Evolutionary conservation across 2,797 vertebrate genomes (phyloP), one percentile per base, ranked within the genome.

Genomic region (Mustela erminea): DNA sequence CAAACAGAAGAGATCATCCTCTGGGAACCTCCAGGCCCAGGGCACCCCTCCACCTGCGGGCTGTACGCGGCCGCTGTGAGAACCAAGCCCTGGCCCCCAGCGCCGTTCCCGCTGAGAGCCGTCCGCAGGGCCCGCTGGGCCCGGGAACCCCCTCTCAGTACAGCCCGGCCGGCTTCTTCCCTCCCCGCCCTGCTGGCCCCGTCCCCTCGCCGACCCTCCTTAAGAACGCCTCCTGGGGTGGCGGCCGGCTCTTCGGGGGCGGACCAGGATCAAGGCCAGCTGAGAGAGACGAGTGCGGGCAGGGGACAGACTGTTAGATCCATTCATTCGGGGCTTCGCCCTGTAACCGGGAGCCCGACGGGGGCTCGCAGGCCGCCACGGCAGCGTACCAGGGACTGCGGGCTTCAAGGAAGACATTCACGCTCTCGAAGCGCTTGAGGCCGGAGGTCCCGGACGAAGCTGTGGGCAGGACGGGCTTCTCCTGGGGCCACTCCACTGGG

Each of bases 71-170:
- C 60, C 49, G 49, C 13, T 17, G 14, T 4, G 4, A 17, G 49
- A 15, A 52, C 49, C 49, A 52, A 52, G 14, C 49, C 49, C 15
- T 52, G 14, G 49, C 5, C 49, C 49, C 49, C 49, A 52, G 49
- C 49, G 14, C 15, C 1, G 14, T 17, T 5, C 15, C 5, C 38
- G 11, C 21, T 72, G 23, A 3, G 72, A 21, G 46, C 72, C 14
- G 20, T 15, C 14, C 0, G 0, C 66, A 43, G 38, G 29, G 2
- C 7, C 82, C 0, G 14, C 20, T 3, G 46, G 7, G 25, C 7
- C 13, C 9, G 56, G 32, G 4, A 66, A 9, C 5, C 25, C 32
- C 6, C 21, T 8, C 20, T 21, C 54, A 49, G 11, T 17, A 5
- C 60, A 23, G 25, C 10, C 4, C 8, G 5, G 32, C 14, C 20